These are phyloP conservation scores for Lomographa bimaculata DNA, from an alignment of 2,888 invertebrate genomes.

Conservation along the genomic window DNA sequence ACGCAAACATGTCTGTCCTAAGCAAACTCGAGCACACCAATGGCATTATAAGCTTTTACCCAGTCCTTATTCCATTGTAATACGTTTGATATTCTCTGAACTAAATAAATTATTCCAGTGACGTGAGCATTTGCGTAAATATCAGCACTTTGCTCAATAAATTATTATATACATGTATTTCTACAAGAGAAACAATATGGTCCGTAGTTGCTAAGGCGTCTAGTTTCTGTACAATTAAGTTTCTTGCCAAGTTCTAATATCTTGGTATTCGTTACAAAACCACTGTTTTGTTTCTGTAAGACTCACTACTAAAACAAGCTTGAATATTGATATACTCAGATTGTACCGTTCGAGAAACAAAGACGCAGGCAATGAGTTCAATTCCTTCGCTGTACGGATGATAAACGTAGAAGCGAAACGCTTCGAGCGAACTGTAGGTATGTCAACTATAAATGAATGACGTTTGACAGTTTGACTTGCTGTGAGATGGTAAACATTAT, in stretches of 20 bases:
- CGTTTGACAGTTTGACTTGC: too few species aligned
- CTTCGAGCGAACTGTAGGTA: too few species aligned
- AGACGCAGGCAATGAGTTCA: too few species aligned
- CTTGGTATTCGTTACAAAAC: conserved; percentile 2
- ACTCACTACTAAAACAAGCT: too few species aligned
- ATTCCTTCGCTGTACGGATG: too few species aligned
- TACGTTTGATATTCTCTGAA: conserved; percentile 11
- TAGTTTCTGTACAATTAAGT: conserved; percentile 4
- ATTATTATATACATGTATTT: conserved; percentile 24
- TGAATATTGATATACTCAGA: too few species aligned
- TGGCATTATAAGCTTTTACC: conserved; percentile 1
- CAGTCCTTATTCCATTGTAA: conserved; percentile 15
- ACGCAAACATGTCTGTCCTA: conserved; percentile 39
- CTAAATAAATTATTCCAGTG: conserved; percentile 2
- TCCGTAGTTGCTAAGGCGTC: conserved; percentile 2
- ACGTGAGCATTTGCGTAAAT: conserved; percentile 27
- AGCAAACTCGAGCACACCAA: conserved; percentile 27
- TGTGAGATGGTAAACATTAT: too few species aligned
- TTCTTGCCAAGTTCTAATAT: conserved; percentile 5
- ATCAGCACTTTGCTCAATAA: conserved; percentile 20
- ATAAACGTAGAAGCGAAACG: too few species aligned
- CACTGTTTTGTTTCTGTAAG: conserved; percentile 5
- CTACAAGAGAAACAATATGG: conserved; percentile 19
- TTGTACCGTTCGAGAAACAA: too few species aligned
- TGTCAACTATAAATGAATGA: too few species aligned